Conservation (phyloP, 2,888 invertebrate genomes). For the Philereme transversata region DNA sequence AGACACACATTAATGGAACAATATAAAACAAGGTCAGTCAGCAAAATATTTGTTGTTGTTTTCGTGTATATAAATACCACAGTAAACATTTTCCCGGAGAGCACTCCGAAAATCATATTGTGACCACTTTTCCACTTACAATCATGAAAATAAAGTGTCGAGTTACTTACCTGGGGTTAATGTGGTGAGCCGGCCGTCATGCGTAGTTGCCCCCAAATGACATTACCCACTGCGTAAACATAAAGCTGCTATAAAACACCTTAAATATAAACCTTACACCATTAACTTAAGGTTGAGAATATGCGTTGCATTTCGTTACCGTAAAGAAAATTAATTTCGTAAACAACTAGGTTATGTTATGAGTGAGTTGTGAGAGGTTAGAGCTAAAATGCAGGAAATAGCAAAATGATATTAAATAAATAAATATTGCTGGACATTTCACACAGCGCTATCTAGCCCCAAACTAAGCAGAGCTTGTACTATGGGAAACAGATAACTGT, state of each 20-base stretch:
- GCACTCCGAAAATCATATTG: constrained; percentile 29
- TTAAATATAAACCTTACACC: constrained; percentile 17
- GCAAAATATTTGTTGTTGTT: not conserved
- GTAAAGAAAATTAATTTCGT: constrained; percentile 40
- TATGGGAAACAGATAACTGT: too few relatives aligned
- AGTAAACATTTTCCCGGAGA: constrained; percentile 14
- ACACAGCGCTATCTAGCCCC: too few relatives aligned
- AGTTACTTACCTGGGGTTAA: constrained; percentile 40
- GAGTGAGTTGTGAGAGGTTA: constrained; percentile 29
- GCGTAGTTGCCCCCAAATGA: constrained; percentile 36
- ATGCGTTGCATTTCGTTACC: constrained; percentile 13
- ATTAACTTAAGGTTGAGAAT: constrained; percentile 21
- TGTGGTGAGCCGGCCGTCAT: constrained; percentile 37
- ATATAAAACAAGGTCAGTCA: too few relatives aligned
- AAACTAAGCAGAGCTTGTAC: too few relatives aligned
- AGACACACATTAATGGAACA: too few relatives aligned
- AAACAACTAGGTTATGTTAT: constrained; percentile 31
- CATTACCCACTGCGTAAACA: constrained; percentile 29
- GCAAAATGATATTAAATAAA: constrained; percentile 17
- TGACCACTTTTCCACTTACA: constrained; percentile 35
- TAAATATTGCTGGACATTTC: too few relatives aligned
- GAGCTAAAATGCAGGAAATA: constrained; percentile 28
- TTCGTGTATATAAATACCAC: not conserved
- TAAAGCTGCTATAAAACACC: constrained; percentile 13
- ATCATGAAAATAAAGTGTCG: constrained; percentile 39